phyloP scores from a whole-genome alignment of 2,888 invertebrate genomes.

The Pristionchus arcanus region DNA sequence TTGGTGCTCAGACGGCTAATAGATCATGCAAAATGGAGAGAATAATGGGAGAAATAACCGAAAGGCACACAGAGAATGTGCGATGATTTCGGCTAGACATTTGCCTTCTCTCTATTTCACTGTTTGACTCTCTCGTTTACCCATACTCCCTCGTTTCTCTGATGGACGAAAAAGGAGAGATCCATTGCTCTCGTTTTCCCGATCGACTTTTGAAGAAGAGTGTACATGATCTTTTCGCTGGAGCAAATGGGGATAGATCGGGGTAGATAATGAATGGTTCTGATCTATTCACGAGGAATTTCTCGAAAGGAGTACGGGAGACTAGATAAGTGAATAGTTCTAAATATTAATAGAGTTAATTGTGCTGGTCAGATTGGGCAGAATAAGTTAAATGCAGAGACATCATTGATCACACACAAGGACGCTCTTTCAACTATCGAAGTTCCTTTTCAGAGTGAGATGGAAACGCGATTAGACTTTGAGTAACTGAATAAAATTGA shows the following conservation, averaged over 20 bases:
- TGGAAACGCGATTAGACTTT: too few relatives aligned
- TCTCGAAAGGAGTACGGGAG: too few relatives aligned
- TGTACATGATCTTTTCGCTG: neutral
- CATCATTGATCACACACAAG: too few relatives aligned
- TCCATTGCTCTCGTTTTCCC: neutral
- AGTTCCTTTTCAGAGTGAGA: too few relatives aligned
- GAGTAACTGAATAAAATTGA: too few relatives aligned
- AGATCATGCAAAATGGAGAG: neutral
- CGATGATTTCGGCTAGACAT: neutral
- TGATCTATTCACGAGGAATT: neutral
- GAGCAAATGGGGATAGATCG: neutral
- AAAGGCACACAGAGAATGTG: neutral
- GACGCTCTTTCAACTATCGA: too few relatives aligned
- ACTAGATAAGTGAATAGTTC: too few relatives aligned
- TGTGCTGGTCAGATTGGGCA: too few relatives aligned
- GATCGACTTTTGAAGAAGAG: constrained; percentile 1
- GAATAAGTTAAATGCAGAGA: too few relatives aligned
- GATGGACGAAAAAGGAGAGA: neutral
- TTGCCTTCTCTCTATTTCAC: neutral
- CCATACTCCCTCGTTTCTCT: neutral
- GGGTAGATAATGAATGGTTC: neutral
- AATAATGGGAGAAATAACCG: neutral
- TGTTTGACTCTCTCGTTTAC: neutral
- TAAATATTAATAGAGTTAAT: too few relatives aligned
- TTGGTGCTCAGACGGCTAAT: neutral